These are phyloP conservation scores for Diorhabda elongata DNA, from an alignment of 1,140 invertebrate genomes.

Conservation along the genomic window DNA sequence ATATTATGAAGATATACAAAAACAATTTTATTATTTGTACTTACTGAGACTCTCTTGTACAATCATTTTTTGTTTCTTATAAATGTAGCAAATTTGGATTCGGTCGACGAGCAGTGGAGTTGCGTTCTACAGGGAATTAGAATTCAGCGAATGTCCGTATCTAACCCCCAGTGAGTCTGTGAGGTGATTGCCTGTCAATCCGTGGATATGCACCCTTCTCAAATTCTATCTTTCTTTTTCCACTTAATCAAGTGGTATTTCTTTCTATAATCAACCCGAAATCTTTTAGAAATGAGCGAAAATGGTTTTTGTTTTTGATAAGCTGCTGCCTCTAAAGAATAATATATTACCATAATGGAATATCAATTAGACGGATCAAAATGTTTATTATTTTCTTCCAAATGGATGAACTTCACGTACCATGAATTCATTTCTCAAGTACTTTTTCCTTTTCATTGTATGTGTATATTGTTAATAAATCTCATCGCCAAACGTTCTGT, in stretches of 20 bases:
- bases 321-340: too few species aligned
- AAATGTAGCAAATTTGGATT: not conserved
- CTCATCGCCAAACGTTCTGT: too few species aligned
- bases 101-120: not conserved
- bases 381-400: too few species aligned
- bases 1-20: too few species aligned
- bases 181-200: conserved; percentile 43
- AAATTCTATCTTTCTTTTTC: conserved; percentile 21
- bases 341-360: too few species aligned
- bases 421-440: too few species aligned
- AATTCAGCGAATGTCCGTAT: conserved; percentile 38
- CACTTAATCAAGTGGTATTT: conserved; percentile 29
- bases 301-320: not conserved
- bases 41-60: too few species aligned
- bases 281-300: conserved; percentile 5
- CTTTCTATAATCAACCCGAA: conserved; percentile 23
- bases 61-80: not conserved
- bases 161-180: conserved; percentile 39
- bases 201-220: conserved; percentile 28
- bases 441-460: too few species aligned
- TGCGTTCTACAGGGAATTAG: conserved; percentile 29
- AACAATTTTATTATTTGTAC: too few species aligned
- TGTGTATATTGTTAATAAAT: too few species aligned
- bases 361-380: too few species aligned
- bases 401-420: too few species aligned